Conservation (phyloP, 2,113 vertebrate species). For the Zeus faber region DNA sequence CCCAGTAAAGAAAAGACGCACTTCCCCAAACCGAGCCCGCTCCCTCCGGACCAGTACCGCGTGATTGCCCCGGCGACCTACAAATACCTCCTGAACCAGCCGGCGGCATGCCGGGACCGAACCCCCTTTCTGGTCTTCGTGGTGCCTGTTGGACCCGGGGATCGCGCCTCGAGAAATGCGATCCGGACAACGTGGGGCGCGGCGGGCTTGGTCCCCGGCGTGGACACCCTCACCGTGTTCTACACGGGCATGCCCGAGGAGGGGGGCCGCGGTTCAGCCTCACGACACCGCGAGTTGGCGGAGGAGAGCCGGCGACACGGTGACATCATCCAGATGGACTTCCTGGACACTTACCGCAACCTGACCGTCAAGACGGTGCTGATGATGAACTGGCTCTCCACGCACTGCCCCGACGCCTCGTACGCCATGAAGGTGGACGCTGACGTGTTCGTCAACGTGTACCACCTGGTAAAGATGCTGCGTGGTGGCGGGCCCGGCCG, state of each 20-base stretch:
- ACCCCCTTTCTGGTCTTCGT: conserved; percentile 76
- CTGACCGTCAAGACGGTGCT: conserved; percentile 82
- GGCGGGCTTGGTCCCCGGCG: conserved; percentile 37
- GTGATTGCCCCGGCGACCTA: conserved; percentile 60
- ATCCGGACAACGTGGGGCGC: conserved; percentile 75
- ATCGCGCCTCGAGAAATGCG: conserved; percentile 32
- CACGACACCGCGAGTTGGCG: conserved; percentile 26
- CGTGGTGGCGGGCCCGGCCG: neutral
- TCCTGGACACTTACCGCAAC: conserved; percentile 79
- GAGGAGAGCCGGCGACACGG: conserved; percentile 60
- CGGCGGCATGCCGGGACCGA: conserved; percentile 37
- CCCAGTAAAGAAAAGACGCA: neutral
- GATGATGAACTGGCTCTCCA: conserved; percentile 81
- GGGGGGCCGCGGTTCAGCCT: neutral
- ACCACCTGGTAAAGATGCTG: conserved; percentile 46
- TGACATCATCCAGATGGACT: conserved; percentile 81
- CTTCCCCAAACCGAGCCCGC: neutral
- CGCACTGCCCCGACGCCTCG: conserved; percentile 62
- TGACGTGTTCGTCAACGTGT: conserved; percentile 78
- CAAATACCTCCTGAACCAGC: conserved; percentile 69
- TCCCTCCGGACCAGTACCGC: conserved; percentile 21
- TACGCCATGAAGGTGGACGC: conserved; percentile 79
- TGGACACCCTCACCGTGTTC: conserved; percentile 62
- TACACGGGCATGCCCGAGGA: conserved; percentile 53
- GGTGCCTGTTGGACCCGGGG: conserved; percentile 46